Evolutionary conservation across 2,113 vertebrate genomes (phyloP), one percentile per base, ranked within the genome.

Genomic region (Tonatia bakeri): DNA sequence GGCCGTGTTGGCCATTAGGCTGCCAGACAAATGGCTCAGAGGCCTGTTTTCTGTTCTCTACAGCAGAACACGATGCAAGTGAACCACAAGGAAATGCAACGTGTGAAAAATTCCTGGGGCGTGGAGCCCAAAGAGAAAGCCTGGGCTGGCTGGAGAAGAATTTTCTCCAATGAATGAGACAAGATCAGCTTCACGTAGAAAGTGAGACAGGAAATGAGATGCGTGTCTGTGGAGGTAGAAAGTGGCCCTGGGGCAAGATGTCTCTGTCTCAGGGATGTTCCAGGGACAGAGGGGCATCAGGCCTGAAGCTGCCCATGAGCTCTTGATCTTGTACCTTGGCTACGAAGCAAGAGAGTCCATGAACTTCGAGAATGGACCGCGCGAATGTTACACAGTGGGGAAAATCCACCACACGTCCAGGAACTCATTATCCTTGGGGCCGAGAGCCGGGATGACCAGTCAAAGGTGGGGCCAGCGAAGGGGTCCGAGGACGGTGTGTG

Each of bases 401-500:
- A 47, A 77, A 82, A 50, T 24, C 28, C 22, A 20, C 40, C 15
- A 0, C 28, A 73, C n/a, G 22, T 28, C 54, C n/a, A 54, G 31
- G 36, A 16, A 8, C 16, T 50, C 19, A 2, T 36, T 26, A 0
- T 67, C 59, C 13, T 22, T 3, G n/a, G 40, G 16, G 17, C 69
- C 0, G 22, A 87, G 67, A 77, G 33, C 40, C 13, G 33, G 76
- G 70, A 33, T 20, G 77, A 38, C 65, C 36, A 47, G 65, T 83
- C 38, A 69, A 2, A 12, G 59, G 17, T 3, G 50, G 87, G 8
- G 13, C 56, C 4, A 1, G 33, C 7, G 1, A 17, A 54, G 17
- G 31, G 12, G 40, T 26, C 40, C 2, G 5, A 19, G 3, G 64
- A 36, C 3, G 7, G 1, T 17, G 15, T 5, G 10, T 0, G 7